Conservation (phyloP, 1,140 invertebrate genomes). For the Drosophila carrolli region DNA sequence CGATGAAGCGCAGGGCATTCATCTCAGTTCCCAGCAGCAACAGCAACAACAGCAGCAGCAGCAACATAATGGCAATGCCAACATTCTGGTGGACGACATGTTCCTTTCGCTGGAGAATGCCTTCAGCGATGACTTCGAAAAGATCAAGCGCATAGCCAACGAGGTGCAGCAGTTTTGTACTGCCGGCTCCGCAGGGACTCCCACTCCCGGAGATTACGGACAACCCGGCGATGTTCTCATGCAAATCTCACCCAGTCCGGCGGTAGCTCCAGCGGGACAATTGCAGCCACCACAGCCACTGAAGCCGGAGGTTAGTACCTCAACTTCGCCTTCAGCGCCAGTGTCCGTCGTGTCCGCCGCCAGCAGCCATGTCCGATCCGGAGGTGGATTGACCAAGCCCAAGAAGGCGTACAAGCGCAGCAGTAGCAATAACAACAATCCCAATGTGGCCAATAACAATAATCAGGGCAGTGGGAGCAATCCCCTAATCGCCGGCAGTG, state of each 20-base stretch:
- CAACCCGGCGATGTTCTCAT: constrained; percentile 62
- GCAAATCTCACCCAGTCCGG: constrained; percentile 69
- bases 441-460: constrained; percentile 73
- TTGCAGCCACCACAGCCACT: constrained; percentile 75
- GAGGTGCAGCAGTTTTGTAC: constrained; percentile 89
- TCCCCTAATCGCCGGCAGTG: constrained; percentile 69
- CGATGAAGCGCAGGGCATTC: constrained; percentile 70
- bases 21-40: constrained; percentile 61
- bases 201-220: constrained; percentile 62
- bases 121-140: constrained; percentile 90
- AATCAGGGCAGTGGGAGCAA: constrained; percentile 82
- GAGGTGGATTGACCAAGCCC: constrained; percentile 64
- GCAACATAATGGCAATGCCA: constrained; percentile 62
- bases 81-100: constrained; percentile 88
- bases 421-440: constrained; percentile 72
- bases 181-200: constrained; percentile 80
- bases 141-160: constrained; percentile 90
- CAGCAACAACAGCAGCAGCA: constrained; percentile 64
- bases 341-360: constrained; percentile 39
- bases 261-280: constrained; percentile 49
- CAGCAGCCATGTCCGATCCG: constrained; percentile 22
- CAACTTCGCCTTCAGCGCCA: constrained; percentile 34
- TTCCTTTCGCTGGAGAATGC: constrained; percentile 89
- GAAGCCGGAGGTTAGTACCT: constrained; percentile 73
- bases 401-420: constrained; percentile 86